Evolutionary conservation across 2,797 vertebrate genomes (phyloP).

Genomic region (Anguilla obscura): DNA sequence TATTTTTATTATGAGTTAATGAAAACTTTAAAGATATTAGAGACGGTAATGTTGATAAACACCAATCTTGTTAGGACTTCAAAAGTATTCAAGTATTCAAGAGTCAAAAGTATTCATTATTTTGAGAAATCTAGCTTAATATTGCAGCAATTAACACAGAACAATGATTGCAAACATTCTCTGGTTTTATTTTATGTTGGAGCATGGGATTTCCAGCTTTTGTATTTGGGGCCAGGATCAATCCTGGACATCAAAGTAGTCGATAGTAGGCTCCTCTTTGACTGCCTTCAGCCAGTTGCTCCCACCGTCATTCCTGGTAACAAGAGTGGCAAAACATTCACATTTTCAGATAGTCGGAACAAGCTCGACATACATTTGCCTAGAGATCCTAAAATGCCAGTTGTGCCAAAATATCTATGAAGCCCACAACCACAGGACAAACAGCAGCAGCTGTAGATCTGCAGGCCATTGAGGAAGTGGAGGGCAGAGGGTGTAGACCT

Average conservation of each 20-base stretch:
- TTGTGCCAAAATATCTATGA: not conserved
- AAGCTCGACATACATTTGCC: not conserved
- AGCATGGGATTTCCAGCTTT: conserved; percentile 25
- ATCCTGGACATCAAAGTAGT: conserved; percentile 98
- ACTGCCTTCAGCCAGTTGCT: conserved; percentile 78
- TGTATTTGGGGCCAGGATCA: conserved; percentile 57
- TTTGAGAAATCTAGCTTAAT: not conserved
- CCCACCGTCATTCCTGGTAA: conserved; percentile 72
- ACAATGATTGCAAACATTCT: conserved; percentile 8
- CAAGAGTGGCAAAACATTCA: conserved; percentile 27
- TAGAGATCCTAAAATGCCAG: not conserved
- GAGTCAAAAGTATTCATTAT: not conserved
- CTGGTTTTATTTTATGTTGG: not conserved
- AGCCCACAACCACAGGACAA: not conserved
- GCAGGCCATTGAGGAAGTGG: not conserved
- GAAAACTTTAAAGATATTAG: too few relatives aligned
- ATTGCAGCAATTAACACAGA: not conserved
- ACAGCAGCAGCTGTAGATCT: not conserved
- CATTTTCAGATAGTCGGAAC: not conserved
- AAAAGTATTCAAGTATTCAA: not conserved
- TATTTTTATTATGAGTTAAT: too few relatives aligned
- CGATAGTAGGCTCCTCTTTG: conserved; percentile 88
- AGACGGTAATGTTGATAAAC: too few relatives aligned
- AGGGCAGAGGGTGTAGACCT: not conserved
- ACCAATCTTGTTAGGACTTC: not conserved